These are phyloP conservation scores for Phoeniculus purpureus DNA, from an alignment of 2,797 vertebrate genomes.

Conservation along the genomic window DNA sequence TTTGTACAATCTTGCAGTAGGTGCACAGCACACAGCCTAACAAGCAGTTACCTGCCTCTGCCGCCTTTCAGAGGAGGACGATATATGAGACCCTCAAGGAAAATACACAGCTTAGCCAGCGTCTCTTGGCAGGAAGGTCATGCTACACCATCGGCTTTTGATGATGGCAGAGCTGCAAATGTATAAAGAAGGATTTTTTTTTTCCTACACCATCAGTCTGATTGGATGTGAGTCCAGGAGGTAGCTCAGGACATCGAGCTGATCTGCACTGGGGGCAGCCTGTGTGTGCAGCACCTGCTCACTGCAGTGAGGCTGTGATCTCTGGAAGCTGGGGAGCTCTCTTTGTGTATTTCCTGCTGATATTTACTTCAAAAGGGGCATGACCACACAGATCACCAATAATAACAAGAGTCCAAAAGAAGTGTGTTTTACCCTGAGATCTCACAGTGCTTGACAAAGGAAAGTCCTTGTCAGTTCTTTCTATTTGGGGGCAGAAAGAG, in stretches of 20 bases:
- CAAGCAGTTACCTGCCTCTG: constrained; percentile 42
- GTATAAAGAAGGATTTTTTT: not conserved
- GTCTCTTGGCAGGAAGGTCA: constrained; percentile 37
- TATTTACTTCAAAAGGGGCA: constrained; percentile 52
- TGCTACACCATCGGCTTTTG: not conserved
- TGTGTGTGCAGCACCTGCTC: not conserved
- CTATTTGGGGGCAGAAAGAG: constrained; percentile 1
- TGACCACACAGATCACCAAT: constrained; percentile 21
- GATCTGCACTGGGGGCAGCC: not conserved
- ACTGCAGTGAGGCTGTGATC: constrained; percentile 26
- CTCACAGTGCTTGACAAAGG: constrained; percentile 22
- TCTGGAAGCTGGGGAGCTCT: constrained; percentile 7
- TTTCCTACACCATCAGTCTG: not conserved
- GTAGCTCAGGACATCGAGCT: not conserved
- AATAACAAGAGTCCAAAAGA: constrained; percentile 39
- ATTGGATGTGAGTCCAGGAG: not conserved
- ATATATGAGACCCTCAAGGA: constrained; percentile 47
- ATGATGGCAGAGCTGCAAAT: not conserved
- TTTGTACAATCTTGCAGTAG: constrained; percentile 62
- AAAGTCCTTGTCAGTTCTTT: constrained; percentile 11
- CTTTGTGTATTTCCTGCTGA: constrained; percentile 42
- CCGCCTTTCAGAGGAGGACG: not conserved
- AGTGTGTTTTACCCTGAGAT: constrained; percentile 21
- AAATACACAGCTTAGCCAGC: constrained; percentile 18
- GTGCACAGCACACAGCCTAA: constrained; percentile 33